Evolutionary conservation across 2,113 vertebrate species (phyloP).

Genomic region (Brachyhypopomus occidentalis): DNA sequence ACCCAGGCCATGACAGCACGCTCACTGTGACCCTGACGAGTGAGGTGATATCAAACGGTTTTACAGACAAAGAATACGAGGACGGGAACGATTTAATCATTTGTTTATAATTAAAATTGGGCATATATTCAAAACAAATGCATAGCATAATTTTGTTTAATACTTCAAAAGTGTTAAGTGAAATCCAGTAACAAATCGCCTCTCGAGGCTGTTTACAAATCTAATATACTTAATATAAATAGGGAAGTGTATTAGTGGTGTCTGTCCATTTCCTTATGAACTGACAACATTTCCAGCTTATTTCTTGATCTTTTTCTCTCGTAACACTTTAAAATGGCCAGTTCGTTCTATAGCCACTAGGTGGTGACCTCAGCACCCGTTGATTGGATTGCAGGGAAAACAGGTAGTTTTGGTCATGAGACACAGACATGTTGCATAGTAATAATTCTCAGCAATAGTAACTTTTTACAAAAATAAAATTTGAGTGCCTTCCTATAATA

Average conservation of each 20-base stretch:
- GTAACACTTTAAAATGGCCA: constrained; percentile 21
- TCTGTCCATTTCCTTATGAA: neutral
- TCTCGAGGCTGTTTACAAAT: neutral
- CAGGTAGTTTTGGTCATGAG: neutral
- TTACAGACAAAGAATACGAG: neutral
- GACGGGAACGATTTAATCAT: neutral
- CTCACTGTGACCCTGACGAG: too few relatives aligned
- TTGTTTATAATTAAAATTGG: constrained; percentile 16
- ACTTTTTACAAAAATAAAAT: constrained; percentile 40
- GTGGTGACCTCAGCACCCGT: constrained; percentile 12
- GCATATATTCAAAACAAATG: constrained; percentile 8
- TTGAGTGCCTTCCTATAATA: constrained; percentile 26
- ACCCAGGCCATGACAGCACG: too few relatives aligned
- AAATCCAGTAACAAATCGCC: too few relatives aligned
- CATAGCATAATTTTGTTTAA: constrained; percentile 9
- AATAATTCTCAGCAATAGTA: neutral
- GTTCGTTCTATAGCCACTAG: constrained; percentile 53
- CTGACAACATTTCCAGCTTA: too few relatives aligned
- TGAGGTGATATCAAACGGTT: neutral
- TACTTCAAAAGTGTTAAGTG: neutral
- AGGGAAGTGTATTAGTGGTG: neutral
- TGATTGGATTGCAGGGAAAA: neutral
- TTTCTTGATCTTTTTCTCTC: neutral
- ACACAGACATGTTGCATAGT: neutral
- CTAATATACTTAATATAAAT: neutral